Base-by-base conservation (phyloP, 1,140 invertebrate species). In the Aricia agestis region DNA sequence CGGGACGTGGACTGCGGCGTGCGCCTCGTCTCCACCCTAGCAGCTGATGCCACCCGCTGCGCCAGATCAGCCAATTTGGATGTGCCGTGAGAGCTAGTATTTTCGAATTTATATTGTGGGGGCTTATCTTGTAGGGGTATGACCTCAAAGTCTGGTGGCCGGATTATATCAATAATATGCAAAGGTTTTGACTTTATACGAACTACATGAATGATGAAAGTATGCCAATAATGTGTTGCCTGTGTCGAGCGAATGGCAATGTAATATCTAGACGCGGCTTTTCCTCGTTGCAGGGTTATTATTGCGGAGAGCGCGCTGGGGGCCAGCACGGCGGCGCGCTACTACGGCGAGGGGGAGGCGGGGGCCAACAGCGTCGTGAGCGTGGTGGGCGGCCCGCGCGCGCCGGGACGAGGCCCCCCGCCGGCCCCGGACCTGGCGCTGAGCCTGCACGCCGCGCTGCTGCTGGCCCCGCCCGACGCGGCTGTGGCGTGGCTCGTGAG, bases 401-500 rank as follows among this genome's bases (percentile, higher is more conserved):
- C 70, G 75, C 82, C 18, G 31, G 61, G 17, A 65, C 68, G 36
- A 82, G 77, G 66, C 72, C 67, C 11, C 71, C 78, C 13, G 78
- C 70, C 78, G 15, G 78, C 83, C 32, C 25, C 84, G 10, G 73
- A 81, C 41, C 74, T 88, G 70, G 86, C 80, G 4, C 72, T 89
- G n/a, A 79, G 76, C 13, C 66, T 89, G 69, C 76, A 86, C 69
- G 79, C 78, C 6, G 77, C 79, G 25, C 63, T 87, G 71, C 69
- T 89, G 70, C 78, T 77, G 57, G 73, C 81, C 7, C 82, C 85
- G 42, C 74, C 81, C 73, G 82, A 87, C 72, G 71, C 67, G 42
- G 58, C 71, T 13, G 79, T 85, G 72, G 79, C 82, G 77, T 89
- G 88, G 88, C 76, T 77, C 59, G 86, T 88, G 74, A 82, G 82